Conservation (phyloP, 2,888 invertebrate genomes). For the Cactoblastis cactorum region DNA sequence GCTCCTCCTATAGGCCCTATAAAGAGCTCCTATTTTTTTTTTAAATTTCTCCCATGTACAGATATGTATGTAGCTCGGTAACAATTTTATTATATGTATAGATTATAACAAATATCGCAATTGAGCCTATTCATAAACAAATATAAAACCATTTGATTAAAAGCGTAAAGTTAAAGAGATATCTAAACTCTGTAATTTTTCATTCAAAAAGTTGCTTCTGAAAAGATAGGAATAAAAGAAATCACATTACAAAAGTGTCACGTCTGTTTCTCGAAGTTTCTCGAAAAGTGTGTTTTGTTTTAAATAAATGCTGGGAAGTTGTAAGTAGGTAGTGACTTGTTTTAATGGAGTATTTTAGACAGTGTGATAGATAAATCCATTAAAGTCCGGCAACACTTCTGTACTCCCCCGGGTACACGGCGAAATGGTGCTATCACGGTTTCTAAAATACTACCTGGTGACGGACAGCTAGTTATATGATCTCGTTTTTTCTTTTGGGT, state of each 20-base stretch:
- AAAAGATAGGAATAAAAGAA: constrained; percentile 10
- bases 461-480: too few relatives aligned
- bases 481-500: too few relatives aligned
- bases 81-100: too few relatives aligned
- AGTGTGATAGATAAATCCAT: neutral
- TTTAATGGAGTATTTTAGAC: neutral
- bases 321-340: neutral
- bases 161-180: neutral
- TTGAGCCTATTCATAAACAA: neutral
- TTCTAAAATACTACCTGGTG: too few relatives aligned
- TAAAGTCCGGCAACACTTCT: too few relatives aligned
- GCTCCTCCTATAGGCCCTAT: too few relatives aligned
- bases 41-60: too few relatives aligned
- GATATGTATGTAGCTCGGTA: too few relatives aligned
- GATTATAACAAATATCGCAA: too few relatives aligned
- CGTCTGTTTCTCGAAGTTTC: constrained; percentile 2
- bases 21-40: too few relatives aligned
- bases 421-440: too few relatives aligned
- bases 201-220: neutral
- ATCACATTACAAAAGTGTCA: constrained; percentile 2
- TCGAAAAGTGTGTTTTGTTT: constrained; percentile 12
- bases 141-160: neutral
- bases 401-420: too few relatives aligned
- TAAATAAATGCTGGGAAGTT: neutral
- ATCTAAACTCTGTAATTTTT: neutral